Base-by-base conservation (phyloP, 2,888 invertebrate species). In the Andrena praecox region DNA sequence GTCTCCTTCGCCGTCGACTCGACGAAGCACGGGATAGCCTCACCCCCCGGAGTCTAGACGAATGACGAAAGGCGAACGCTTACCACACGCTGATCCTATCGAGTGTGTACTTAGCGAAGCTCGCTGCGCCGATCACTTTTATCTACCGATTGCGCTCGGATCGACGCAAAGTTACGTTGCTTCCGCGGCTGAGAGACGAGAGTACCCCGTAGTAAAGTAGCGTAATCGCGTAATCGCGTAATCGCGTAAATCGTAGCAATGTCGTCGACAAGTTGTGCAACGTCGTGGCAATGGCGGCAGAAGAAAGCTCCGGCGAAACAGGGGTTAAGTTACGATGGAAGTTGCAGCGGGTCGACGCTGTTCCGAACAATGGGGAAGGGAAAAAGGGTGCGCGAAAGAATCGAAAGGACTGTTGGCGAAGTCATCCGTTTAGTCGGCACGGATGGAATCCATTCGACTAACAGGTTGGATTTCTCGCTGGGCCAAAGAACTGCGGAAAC, bases 381-480 rank as follows among this genome's bases (percentile, higher is more conserved):
- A 12, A 52, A 24, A 33, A 8, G 52, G 31, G 16, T 16, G 24
- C 31, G 70, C 31, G 1, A 7, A 16, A 16, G 50, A 20, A 27
- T 75, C 54, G n/a, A 33, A n/a, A 31, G 27, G 20, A 12, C 27
- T 29, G 16, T 10, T 63, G 63, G 24, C 12, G 31, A 33, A 29
- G 50, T 50, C 33, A 33, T 60, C 20, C 50, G 50, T 59, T 33
- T 77, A 27, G 35, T 29, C 35, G 72, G n/a, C 42, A 42, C 71
- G 48, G 64, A 63, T 59, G 54, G 50, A 77, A 50, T 59, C 35
- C 63, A 60, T 67, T 77, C 52, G 50, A 27, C 50, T 52, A 63
- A 60, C 77, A n/a, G 64, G 50, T 42, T 31, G 35, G 66, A 63
- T 68, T 78, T 62, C 78, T 77, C 78, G n/a, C 35, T 50, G 50